A percentile compares a stretch with the other conserved stretches of the same genome.
Evolutionary conservation across 1,140 invertebrate species (phyloP).

Genomic region (Antheraea pernyi): DNA sequence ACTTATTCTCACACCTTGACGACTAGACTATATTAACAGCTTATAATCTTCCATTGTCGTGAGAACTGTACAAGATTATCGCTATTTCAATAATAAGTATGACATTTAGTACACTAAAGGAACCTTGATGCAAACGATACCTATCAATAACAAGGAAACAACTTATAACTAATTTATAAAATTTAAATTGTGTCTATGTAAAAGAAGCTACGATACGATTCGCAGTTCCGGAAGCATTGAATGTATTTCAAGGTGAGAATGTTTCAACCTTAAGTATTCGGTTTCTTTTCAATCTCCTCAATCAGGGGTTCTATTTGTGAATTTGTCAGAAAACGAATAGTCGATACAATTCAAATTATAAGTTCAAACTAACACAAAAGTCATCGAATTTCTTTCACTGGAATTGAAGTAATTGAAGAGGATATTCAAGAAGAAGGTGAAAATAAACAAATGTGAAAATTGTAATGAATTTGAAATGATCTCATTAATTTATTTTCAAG

Average conservation of each 20-base stretch:
- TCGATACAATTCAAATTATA: too few relatives aligned
- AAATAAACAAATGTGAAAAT: too few relatives aligned
- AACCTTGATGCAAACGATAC: slow-evolving; percentile 4
- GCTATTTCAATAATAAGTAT: neutral
- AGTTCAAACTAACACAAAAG: too few relatives aligned
- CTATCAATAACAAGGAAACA: neutral
- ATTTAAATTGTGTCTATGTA: slow-evolving; percentile 3
- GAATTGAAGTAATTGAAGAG: too few relatives aligned
- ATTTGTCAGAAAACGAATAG: too few relatives aligned
- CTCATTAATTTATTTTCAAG: too few relatives aligned
- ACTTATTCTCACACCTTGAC: too few relatives aligned
- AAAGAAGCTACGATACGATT: neutral
- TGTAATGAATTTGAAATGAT: too few relatives aligned
- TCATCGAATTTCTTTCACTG: too few relatives aligned
- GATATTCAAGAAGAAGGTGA: too few relatives aligned
- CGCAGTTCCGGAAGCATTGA: neutral
- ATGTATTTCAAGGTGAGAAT: neutral
- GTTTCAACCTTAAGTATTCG: slow-evolving; percentile 1
- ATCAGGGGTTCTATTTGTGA: neutral
- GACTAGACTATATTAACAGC: neutral
- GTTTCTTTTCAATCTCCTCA: neutral
- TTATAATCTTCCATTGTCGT: neutral
- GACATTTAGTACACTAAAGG: neutral
- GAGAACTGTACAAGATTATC: neutral
- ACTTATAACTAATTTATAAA: neutral